Base-by-base conservation (phyloP, 2,888 invertebrate genomes). In the Protophormia terraenovae region DNA sequence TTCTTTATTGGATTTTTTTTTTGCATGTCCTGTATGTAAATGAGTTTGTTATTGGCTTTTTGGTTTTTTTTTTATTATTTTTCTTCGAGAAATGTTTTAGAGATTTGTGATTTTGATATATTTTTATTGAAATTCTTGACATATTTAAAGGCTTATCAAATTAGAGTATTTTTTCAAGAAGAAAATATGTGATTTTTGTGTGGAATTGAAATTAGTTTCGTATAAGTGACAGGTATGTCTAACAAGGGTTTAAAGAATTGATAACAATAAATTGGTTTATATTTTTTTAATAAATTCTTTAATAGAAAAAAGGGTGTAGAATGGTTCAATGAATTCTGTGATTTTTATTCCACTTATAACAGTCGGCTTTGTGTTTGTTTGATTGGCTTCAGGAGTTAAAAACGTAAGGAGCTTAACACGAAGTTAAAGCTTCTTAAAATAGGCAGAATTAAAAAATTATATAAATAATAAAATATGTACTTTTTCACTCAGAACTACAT, bases 21-120 rank as follows among this genome's bases (percentile, higher is more conserved):
- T n/a, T n/a, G n/a, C 27, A 41, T 67, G 62, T 64, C 62, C 69
- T 64, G 22, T 76, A 84, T 84, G 84, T 73, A 81, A 85, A 85
- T 84, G 60, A 78, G 73, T 50, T 83, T 67, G 66, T 66, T 72
- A 78, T 78, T 72, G 71, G 55, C 60, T n/a, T 77, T 67, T 71
- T 60, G 24, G 45, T 69, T 66, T n/a, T 5, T 12, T 32, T 41
- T 69, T 75, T 38, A n/a, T n/a, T n/a, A n/a, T 62, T 45, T 53
- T 35, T 62, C 0, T 2, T 47, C 3, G 1, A 16, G 16, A 38
- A 38, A 27, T 53, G 8, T n/a, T 60, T 83, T 75, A 19, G 22
- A 50, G 32, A 27, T 53, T 27, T 69, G 14, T 47, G 53, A 38
- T 79, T 55, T 66, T 35, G 64, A 66, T 58, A 32, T 38, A n/a